These are phyloP conservation scores for Tuta absoluta DNA, from an alignment of 2,888 invertebrate species.

Conservation along the genomic window DNA sequence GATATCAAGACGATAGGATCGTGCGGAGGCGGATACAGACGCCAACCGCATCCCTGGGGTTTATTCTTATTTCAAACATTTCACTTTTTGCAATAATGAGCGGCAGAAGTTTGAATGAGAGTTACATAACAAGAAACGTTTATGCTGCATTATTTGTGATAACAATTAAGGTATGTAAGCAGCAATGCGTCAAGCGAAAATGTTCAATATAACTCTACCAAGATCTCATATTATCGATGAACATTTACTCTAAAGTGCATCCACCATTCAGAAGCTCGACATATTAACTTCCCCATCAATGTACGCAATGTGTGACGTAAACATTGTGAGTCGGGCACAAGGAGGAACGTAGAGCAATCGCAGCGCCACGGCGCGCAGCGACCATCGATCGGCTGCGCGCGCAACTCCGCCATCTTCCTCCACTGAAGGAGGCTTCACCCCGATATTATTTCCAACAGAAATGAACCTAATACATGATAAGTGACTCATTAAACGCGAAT, in stretches of 20 bases:
- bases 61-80: background rate
- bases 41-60: background rate
- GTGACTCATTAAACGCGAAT: slow-evolving; percentile 57
- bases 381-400: slow-evolving; percentile 77
- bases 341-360: slow-evolving; percentile 54
- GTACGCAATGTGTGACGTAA: slow-evolving; percentile 79
- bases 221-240: no score
- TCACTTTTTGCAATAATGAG: background rate
- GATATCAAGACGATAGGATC: background rate
- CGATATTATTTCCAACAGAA: slow-evolving; percentile 71
- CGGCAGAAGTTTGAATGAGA: no score
- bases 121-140: background rate
- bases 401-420: slow-evolving; percentile 68
- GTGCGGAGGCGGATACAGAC: background rate
- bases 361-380: slow-evolving; percentile 66
- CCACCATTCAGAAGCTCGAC: slow-evolving; percentile 52
- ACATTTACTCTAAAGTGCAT: slow-evolving; percentile 29
- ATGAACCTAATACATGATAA: slow-evolving; percentile 72
- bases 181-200: background rate
- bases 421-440: slow-evolving; percentile 61
- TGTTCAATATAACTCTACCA: no score
- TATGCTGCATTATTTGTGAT: background rate
- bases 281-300: slow-evolving; percentile 63
- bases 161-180: background rate
- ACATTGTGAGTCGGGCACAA: slow-evolving; percentile 65